These are phyloP conservation scores for Cherax destructor DNA, from an alignment of 1,140 invertebrate genomes.

Conservation along the genomic window DNA sequence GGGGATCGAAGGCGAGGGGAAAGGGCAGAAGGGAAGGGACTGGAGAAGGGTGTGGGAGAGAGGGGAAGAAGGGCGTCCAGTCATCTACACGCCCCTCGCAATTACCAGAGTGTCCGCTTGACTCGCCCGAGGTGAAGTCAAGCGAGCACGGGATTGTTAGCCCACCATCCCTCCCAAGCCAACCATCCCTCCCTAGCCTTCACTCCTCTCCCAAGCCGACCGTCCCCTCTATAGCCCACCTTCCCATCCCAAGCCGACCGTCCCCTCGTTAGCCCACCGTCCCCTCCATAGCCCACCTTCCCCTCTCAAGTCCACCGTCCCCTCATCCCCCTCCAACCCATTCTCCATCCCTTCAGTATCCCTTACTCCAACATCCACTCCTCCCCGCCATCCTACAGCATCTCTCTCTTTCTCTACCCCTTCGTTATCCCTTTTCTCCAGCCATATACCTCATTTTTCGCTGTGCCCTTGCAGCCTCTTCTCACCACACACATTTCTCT, in stretches of 20 bases:
- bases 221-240: not conserved
- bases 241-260: not conserved
- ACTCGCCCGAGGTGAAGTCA: constrained; percentile 6
- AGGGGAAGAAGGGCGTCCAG: not conserved
- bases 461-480: not conserved
- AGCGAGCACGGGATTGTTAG: constrained; percentile 17
- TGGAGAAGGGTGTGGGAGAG: too few species aligned
- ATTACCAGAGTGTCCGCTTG: constrained; percentile 9
- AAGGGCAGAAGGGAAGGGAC: too few species aligned
- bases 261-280: not conserved
- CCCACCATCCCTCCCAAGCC: not conserved
- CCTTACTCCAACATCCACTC: not conserved
- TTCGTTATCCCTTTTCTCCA: not conserved
- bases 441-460: not conserved
- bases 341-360: not conserved
- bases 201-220: not conserved
- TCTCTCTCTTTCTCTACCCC: too few species aligned
- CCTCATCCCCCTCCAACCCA: too few species aligned
- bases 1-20: too few species aligned
- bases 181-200: not conserved
- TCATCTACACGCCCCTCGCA: constrained; percentile 10
- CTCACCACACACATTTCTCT: not conserved
- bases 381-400: not conserved
- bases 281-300: not conserved
- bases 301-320: not conserved